Base-by-base conservation (phyloP, 2,113 vertebrate genomes). In the Orycteropus afer region DNA sequence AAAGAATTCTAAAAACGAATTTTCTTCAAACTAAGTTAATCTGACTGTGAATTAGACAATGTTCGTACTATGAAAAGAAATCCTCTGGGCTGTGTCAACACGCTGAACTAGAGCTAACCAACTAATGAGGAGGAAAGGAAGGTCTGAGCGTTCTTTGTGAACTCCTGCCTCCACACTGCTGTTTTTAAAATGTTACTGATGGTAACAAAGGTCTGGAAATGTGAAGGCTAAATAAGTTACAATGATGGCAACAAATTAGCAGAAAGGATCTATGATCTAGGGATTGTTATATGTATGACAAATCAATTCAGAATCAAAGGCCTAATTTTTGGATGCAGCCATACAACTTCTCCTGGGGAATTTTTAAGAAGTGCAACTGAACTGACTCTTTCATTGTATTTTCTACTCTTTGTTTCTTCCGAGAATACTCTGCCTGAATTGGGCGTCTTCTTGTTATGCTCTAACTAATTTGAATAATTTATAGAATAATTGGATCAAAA, bases 401-500 rank as follows among this genome's bases (percentile, higher is more conserved):
- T 90, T 84, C 89, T 96, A 88, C 29, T 92, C 34, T 55, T 90
- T 18, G 27, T 88, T 94, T 96, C 29, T 78, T 51, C 57, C 49
- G 59, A 77, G 51, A 94, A 93, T 73, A 57, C 49, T 25, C 3
- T 2, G n/a, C 82, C 86, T 69, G 57, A 61, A 95, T 81, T 61
- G 67, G 61, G 42, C 76, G 81, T 82, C 47, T 53, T 88, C 22
- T 79, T 87, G 49, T 69, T 90, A 77, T 45, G 76, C 15, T 47
- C 93, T 81, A 95, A 88, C 37, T 84, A 91, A 96, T 23, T 88
- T 81, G 93, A 93, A 84, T 84, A 94, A 90, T 77, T 90, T 76
- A n/a, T 81, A 76, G 63, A 63, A 77, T 65, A 77, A 89, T 65
- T 47, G 25, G 59, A 93, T 81, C 20, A 93, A 90, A 95, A 85